Evolutionary conservation across 1,140 invertebrate species (phyloP).

Genomic region (Steinernema feltiae): DNA sequence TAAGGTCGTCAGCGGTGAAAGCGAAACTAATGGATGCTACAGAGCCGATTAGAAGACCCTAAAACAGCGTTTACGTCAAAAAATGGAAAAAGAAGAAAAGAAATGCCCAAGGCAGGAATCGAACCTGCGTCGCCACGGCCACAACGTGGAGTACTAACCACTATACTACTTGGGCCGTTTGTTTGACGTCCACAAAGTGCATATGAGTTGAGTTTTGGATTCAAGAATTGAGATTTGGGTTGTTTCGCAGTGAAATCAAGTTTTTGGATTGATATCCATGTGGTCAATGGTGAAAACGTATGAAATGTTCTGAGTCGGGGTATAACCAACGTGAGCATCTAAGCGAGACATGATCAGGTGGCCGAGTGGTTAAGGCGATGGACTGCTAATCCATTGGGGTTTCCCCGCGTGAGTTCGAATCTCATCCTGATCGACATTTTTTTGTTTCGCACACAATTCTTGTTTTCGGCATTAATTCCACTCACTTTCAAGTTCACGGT

Average conservation of each 20-base stretch:
- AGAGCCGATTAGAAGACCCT: conserved; percentile 33
- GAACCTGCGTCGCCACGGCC: conserved; percentile 44
- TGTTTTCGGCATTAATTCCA: no score
- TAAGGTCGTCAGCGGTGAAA: conserved; percentile 38
- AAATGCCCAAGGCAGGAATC: conserved; percentile 33
- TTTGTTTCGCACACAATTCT: no score
- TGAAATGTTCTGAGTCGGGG: no score
- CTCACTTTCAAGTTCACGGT: not conserved
- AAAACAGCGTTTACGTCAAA: conserved; percentile 17
- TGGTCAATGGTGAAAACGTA: no score
- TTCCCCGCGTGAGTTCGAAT: conserved; percentile 48
- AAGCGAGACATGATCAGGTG: conserved; percentile 48
- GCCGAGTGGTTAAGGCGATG: conserved; percentile 55
- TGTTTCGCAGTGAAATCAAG: no score
- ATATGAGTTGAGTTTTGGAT: no score
- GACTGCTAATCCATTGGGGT: conserved; percentile 51
- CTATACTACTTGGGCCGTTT: conserved; percentile 42
- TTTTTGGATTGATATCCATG: no score
- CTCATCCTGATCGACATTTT: conserved; percentile 45
- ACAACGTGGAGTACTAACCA: conserved; percentile 46
- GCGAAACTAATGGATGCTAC: conserved; percentile 33
- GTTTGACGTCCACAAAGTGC: not conserved
- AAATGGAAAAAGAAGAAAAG: no score
- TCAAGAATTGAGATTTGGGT: no score
- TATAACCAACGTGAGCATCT: no score